Evolutionary conservation across 2,113 vertebrate species (phyloP).

Genomic region (Bufo bufo): DNA sequence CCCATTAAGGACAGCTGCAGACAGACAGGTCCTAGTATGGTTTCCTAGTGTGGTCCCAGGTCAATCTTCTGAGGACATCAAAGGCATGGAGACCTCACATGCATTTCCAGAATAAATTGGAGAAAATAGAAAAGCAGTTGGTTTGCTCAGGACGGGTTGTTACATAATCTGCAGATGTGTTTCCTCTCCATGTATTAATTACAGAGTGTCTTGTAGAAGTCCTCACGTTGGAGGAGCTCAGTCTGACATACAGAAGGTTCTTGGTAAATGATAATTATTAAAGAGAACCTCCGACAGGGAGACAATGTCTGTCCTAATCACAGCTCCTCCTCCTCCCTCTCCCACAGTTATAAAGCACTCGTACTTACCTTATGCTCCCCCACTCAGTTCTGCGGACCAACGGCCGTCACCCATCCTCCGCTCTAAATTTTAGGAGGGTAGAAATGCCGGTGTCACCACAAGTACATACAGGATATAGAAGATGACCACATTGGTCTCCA

Average conservation of each 20-base stretch:
- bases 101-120: background rate
- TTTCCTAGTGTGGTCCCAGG: background rate
- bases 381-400: background rate
- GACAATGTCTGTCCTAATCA: slow-evolving; percentile 17
- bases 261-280: slow-evolving; percentile 32
- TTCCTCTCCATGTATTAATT: slow-evolving; percentile 14
- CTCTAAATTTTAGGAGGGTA: too few relatives aligned
- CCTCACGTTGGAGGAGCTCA: background rate
- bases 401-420: too few relatives aligned
- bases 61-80: background rate
- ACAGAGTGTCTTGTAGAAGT: slow-evolving; percentile 1
- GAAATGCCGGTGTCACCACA: too few relatives aligned
- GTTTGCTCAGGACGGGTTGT: background rate
- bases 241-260: slow-evolving; percentile 1
- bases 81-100: background rate
- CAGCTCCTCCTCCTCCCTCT: background rate
- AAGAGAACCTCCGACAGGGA: background rate
- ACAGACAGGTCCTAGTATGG: too few relatives aligned
- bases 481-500: background rate
- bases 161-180: slow-evolving; percentile 45
- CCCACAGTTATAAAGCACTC: background rate
- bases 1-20: too few relatives aligned
- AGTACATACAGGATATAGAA: background rate
- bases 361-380: background rate
- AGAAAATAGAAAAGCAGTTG: background rate